A percentile compares a stretch with the other conserved stretches of the same genome.
These are phyloP conservation scores for Amphimallon solstitiale DNA, from an alignment of 2,888 invertebrate species.

Conservation along the genomic window DNA sequence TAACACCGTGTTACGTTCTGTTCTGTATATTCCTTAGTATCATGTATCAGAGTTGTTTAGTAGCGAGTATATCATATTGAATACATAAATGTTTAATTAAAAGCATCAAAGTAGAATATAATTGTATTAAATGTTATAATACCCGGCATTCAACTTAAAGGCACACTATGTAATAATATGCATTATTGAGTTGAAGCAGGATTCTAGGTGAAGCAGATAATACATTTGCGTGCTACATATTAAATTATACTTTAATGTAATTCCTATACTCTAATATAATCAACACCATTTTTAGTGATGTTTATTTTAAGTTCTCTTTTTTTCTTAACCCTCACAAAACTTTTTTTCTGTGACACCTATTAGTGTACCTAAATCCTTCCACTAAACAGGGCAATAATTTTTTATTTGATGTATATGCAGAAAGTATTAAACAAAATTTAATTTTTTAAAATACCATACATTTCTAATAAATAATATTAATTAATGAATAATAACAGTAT, in stretches of 20 bases:
- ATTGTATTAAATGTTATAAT: conserved; percentile 4
- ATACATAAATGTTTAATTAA: neutral
- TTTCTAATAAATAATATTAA: too few relatives aligned
- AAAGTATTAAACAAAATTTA: too few relatives aligned
- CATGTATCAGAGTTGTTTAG: neutral
- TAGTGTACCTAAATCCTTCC: too few relatives aligned
- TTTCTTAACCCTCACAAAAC: too few relatives aligned
- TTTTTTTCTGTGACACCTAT: too few relatives aligned
- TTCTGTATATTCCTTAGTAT: neutral
- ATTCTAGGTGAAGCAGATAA: neutral
- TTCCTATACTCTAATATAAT: conserved; percentile 37
- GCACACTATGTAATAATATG: neutral
- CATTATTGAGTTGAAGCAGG: conserved; percentile 3
- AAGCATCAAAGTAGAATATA: conserved; percentile 3
- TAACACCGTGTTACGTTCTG: too few relatives aligned
- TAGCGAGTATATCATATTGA: neutral
- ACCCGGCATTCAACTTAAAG: neutral
- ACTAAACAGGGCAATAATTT: too few relatives aligned
- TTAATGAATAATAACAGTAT: too few relatives aligned
- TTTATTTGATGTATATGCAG: too few relatives aligned
- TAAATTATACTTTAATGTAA: conserved; percentile 51
- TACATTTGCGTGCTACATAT: neutral
- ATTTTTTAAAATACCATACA: too few relatives aligned
- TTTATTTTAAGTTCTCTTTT: too few relatives aligned
- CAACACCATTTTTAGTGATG: too few relatives aligned